phyloP scores from a whole-genome alignment of 2,113 vertebrate species.

The Rhabdomys dilectus region DNA sequence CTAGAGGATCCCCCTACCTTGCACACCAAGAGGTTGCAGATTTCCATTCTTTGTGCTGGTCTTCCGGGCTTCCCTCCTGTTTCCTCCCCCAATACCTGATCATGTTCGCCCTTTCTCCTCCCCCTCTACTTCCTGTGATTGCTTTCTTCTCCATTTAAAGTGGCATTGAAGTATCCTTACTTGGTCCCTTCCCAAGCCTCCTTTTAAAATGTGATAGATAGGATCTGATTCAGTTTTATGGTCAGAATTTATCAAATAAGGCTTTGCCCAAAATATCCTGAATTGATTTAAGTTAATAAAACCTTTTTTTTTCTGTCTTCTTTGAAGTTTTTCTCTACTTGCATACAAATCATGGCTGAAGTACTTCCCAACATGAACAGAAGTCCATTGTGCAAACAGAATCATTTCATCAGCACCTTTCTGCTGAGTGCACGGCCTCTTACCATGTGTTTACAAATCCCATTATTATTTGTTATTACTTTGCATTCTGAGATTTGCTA shows the following conservation, averaged over 20 bases:
- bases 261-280: not conserved
- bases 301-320: not conserved
- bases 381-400: not conserved
- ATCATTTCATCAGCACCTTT: not conserved
- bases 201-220: not conserved
- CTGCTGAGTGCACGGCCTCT: not conserved
- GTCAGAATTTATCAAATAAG: not conserved
- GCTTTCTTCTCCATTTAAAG: no score
- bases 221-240: not conserved
- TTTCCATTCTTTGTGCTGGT: no score
- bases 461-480: not conserved
- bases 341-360: not conserved
- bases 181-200: not conserved
- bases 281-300: not conserved
- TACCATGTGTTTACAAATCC: not conserved
- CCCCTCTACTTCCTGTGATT: no score
- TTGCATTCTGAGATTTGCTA: constrained; percentile 10
- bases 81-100: no score
- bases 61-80: no score
- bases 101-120: no score
- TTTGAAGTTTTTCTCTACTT: not conserved
- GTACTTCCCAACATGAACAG: not conserved
- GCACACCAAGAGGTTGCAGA: no score
- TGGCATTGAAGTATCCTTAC: no score
- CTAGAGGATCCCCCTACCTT: no score